Conservation (phyloP, 1,140 invertebrate genomes). For the Hycleus phaleratus region DNA sequence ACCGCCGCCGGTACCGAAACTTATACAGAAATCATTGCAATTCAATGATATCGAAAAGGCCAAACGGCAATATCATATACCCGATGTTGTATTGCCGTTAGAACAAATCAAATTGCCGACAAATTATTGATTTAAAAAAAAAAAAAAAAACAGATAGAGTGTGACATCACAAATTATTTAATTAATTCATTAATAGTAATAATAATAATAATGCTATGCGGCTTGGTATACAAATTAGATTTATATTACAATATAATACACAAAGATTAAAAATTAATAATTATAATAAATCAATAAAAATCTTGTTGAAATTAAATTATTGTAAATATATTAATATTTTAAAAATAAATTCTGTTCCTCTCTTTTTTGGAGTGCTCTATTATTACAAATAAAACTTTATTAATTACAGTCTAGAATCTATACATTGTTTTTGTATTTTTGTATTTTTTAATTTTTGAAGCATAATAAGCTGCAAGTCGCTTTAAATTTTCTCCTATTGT, state of each 20-base stretch:
- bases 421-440: no score
- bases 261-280: conserved; percentile 22
- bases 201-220: conserved; percentile 20
- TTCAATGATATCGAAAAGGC: conserved; percentile 33
- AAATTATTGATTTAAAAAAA: not conserved
- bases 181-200: no score
- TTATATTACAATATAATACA: conserved; percentile 34
- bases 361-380: no score
- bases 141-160: conserved; percentile 12
- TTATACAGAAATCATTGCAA: conserved; percentile 45
- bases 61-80: not conserved
- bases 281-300: not conserved
- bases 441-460: no score
- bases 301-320: no score
- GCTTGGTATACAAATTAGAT: conserved; percentile 34
- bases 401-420: no score
- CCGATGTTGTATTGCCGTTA: not conserved
- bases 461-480: no score
- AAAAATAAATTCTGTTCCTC: no score
- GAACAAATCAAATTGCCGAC: not conserved
- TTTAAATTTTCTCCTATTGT: no score
- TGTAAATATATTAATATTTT: no score
- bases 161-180: conserved; percentile 31
- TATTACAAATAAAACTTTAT: no score
- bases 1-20: conserved; percentile 49